These are phyloP conservation scores for Glossophaga mutica DNA, from an alignment of 2,797 vertebrate species.

Conservation along the genomic window DNA sequence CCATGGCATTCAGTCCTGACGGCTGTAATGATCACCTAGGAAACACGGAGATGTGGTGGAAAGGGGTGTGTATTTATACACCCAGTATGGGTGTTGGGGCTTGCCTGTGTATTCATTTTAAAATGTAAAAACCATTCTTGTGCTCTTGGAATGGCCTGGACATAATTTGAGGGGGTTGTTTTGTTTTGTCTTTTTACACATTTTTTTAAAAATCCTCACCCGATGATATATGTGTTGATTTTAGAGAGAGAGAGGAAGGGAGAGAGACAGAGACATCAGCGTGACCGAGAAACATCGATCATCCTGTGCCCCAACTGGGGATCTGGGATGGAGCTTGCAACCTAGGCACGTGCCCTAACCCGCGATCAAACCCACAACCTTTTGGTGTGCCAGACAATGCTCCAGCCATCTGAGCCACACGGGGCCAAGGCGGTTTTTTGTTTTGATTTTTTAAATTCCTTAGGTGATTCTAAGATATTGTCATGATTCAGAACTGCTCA, in stretches of 20 bases:
- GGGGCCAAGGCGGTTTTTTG: background rate
- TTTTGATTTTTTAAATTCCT: background rate
- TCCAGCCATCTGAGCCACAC: background rate
- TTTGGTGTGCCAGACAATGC: background rate
- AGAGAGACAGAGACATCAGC: background rate
- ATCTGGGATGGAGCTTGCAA: background rate
- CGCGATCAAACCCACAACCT: background rate
- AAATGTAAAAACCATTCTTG: background rate
- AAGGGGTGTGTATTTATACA: background rate
- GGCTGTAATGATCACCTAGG: background rate
- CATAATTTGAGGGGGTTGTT: background rate
- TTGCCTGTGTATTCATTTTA: background rate
- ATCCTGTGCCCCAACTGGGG: background rate
- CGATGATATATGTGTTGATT: background rate
- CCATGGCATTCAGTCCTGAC: background rate
- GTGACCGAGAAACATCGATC: too few relatives aligned
- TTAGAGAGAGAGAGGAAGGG: background rate
- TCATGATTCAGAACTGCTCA: background rate
- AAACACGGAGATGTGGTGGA: background rate
- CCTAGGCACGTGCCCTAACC: background rate
- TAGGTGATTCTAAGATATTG: background rate
- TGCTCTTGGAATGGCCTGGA: background rate
- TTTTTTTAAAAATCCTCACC: background rate
- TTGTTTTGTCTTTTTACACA: background rate
- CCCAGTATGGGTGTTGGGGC: background rate